Evolutionary conservation across 2,113 vertebrate species (phyloP), one percentile per base, ranked within the genome.

Genomic region (Phylloscopus trochiloides): DNA sequence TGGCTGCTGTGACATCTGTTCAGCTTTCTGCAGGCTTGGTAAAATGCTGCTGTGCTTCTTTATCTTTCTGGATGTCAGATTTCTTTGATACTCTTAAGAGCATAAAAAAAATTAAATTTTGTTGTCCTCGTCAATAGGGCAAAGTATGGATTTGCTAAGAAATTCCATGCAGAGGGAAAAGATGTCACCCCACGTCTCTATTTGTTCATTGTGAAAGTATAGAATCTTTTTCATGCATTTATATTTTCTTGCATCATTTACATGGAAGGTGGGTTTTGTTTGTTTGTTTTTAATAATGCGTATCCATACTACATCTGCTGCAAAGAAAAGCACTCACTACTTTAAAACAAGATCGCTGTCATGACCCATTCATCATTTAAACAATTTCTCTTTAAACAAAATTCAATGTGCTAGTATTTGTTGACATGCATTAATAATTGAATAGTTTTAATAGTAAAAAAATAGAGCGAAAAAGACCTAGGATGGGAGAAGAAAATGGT

Each of bases 1-100:
- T 96, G 88, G 47, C 80, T 97, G 55, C 86, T 61, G 63, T 9
- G 65, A 94, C 94, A 98, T 97, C 96, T 98, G 94, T 93, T 98
- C 86, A 84, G 36, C 77, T 96, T 62, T 94, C 94, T 92, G 66
- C 55, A 92, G 91, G 21, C 91, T 96, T 91, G 31, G 42, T 92
- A 76, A 92, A 94, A 86, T 65, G 63, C 15, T 96, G n/a, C 61
- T 90, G 66, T 94, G 61, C 65, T 97, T 93, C 95, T 91, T 96
- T 95, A 90, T 97, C 85, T 96, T 88, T 86, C 38, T 83, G 38
- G 18, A 71, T 90, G 59, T 88, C 47, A 73, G 47, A 79, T 73
- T 92, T 76, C 47, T 90, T 83, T 80, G 58, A 70, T 74, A 76
- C 4, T 86, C 43, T 55, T 72, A 76, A 34, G 14, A 83, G 32